Evolutionary conservation across 2,797 vertebrate genomes (phyloP).

Genomic region (Sebastes kiyomatsui): DNA sequence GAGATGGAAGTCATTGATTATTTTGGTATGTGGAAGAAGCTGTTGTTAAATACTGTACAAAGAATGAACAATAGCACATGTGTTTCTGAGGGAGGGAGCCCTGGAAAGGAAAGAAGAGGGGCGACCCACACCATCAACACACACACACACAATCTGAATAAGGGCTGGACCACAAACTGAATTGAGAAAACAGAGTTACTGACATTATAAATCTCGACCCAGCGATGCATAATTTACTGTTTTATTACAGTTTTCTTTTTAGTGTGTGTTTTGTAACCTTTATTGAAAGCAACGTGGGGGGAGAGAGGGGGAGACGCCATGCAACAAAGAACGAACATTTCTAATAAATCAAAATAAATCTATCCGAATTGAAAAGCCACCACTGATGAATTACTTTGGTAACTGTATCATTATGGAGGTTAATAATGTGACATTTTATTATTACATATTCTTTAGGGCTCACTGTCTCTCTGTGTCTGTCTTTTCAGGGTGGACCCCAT

Average conservation of each 20-base stretch:
- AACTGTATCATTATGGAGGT: not conserved
- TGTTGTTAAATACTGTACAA: not conserved
- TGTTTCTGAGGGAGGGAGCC: not conserved
- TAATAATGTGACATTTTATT: not conserved
- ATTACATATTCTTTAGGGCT: not conserved
- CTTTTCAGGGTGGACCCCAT: slow-evolving; percentile 86
- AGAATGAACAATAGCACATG: not conserved
- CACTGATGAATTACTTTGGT: not conserved
- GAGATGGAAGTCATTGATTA: not conserved
- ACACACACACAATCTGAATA: not conserved
- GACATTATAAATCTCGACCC: not conserved
- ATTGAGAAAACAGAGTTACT: not conserved
- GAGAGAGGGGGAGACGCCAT: not conserved
- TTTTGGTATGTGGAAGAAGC: not conserved
- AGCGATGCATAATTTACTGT: not conserved
- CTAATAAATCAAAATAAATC: not conserved
- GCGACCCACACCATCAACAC: not conserved
- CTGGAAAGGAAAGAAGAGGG: too few species aligned
- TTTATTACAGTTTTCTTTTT: not conserved
- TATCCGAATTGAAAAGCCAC: not conserved
- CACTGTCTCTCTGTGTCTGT: not conserved
- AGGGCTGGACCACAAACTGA: not conserved
- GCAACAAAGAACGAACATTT: not conserved
- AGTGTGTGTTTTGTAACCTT: not conserved
- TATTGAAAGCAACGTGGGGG: not conserved